phyloP scores from a whole-genome alignment of 2,113 vertebrate species.

The Hymenochirus boettgeri region DNA sequence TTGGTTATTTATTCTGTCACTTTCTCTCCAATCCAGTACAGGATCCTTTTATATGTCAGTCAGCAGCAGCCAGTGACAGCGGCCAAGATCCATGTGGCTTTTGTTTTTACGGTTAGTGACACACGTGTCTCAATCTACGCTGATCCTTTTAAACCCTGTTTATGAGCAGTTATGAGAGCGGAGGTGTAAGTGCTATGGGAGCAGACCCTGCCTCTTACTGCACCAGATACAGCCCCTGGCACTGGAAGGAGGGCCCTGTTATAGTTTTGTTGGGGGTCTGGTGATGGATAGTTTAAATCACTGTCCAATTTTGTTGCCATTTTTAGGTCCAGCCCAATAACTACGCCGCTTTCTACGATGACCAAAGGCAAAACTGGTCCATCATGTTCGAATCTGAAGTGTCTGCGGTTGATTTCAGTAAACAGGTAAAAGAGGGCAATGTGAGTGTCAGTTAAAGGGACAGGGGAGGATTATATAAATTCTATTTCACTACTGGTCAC shows the following conservation, averaged over 20 bases:
- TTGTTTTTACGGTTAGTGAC: conserved; percentile 81
- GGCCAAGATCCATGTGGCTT: conserved; percentile 78
- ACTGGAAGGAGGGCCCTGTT: too few relatives aligned
- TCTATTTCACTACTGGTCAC: too few relatives aligned
- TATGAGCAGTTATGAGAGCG: too few relatives aligned
- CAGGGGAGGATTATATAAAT: too few relatives aligned
- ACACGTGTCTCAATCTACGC: too few relatives aligned
- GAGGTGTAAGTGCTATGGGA: too few relatives aligned
- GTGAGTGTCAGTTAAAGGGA: background rate
- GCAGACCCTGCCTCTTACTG: background rate
- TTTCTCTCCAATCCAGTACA: conserved; percentile 74
- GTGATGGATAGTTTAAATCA: background rate
- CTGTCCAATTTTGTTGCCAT: conserved; percentile 4
- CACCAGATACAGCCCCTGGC: background rate
- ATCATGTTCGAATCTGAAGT: conserved; percentile 93
- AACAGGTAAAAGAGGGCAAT: too few relatives aligned
- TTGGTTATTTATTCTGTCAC: background rate
- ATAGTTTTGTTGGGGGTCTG: background rate
- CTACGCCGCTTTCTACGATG: conserved; percentile 92
- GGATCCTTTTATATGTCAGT: conserved; percentile 86
- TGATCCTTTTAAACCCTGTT: too few relatives aligned
- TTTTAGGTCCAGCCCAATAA: conserved; percentile 82
- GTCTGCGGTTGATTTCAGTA: conserved; percentile 76
- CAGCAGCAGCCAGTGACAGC: conserved; percentile 84
- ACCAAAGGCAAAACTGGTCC: conserved; percentile 95